Percentiles rank a stretch among this genome's conserved stretches.
These are phyloP conservation scores for Luscinia megarhynchos DNA, from an alignment of 2,797 vertebrate genomes.

Conservation along the genomic window DNA sequence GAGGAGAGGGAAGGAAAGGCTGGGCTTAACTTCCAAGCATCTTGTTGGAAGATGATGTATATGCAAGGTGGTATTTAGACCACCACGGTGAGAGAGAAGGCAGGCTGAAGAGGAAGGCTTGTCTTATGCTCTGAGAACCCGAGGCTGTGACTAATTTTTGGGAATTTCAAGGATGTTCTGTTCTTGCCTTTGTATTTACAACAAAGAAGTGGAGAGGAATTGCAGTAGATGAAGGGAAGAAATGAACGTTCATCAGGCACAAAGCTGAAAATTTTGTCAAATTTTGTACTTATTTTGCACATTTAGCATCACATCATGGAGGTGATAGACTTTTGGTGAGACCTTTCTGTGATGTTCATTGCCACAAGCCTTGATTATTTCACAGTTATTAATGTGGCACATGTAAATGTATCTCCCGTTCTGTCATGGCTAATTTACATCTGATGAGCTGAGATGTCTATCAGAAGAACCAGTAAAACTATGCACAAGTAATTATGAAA, in stretches of 20 bases:
- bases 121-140: not conserved
- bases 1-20: not conserved
- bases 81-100: not conserved
- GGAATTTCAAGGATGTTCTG: not conserved
- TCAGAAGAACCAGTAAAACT: not conserved
- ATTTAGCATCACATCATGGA: not conserved
- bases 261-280: not conserved
- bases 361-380: not conserved
- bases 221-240: not conserved
- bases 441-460: not conserved
- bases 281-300: not conserved
- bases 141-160: not conserved
- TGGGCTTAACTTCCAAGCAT: not conserved
- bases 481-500: not conserved
- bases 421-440: rapidly evolving
- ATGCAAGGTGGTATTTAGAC: not conserved
- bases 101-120: not conserved
- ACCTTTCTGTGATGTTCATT: not conserved
- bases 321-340: not conserved
- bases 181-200: not conserved
- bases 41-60: not conserved
- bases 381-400: not conserved
- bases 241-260: not conserved
- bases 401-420: not conserved
- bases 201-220: not conserved